Base-by-base conservation (phyloP, 2,113 vertebrate genomes). In the Carassius auratus region DNA sequence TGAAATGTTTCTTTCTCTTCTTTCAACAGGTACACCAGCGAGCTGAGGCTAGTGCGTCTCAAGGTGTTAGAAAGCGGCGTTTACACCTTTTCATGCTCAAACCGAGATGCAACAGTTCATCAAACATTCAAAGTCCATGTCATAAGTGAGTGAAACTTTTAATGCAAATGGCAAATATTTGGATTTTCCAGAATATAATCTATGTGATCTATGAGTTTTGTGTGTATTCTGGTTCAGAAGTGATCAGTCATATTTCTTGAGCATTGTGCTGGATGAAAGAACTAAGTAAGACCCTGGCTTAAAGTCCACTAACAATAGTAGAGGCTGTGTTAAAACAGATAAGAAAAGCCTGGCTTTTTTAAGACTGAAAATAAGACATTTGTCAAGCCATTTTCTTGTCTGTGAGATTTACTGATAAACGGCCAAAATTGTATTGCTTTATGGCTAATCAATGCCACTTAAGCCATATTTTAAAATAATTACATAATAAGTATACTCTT, bases 21-120 rank as follows among this genome's bases (percentile, higher is more conserved):
- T 1, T 48, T 87, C 86, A 85, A 48, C 90, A 99, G 98, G 91
- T 97, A 97, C 48, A 93, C 89, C 85, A 97, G 93, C 83, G 95
- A 98, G 90, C 96, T 99, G 91, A 96, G 95, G 88, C 94, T 99
- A 71, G 98, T 98, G 55, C 96, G 98, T 76, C 90, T 99, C 88
- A 97, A 98, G 91, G 95, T 94, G 89, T 94, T 94, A 48, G 98
- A 99, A 90, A 95, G 96, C 59, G 98, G 98, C 69, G 93, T 96
- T 85, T 99, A 99, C 91, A 96, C 94, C 2, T 99, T 99, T 89
- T 91, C 91, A 64, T 95, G 95, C 89, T 95, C 96, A 89, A 98
- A 99, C 61, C 91, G 95, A 21, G 96, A 98, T 33, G 94, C 95
- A 79, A 93, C 87, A 55, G 91, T 96, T 79, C 97, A 96, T 36